Percentiles rank a stretch among this genome's conserved stretches.
phyloP scores from a whole-genome alignment of 35 echinoderm and acorn worm species.

The Hemicentrotus pulcherrimus region DNA sequence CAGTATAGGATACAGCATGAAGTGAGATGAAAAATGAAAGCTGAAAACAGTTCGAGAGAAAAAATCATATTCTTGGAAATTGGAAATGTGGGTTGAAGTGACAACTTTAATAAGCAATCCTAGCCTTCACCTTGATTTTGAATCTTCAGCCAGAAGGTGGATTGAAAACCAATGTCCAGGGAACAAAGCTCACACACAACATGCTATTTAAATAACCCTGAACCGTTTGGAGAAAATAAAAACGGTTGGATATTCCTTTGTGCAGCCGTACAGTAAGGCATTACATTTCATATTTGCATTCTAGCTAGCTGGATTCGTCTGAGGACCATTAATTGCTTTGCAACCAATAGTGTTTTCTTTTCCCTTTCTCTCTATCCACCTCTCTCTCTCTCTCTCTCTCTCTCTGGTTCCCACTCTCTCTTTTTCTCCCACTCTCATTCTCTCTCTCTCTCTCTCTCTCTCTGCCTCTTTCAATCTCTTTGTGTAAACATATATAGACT shows the following conservation, averaged over 20 bases:
- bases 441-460: not conserved
- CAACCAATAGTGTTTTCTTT: not conserved
- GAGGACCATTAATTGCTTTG: not conserved
- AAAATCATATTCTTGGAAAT: too few relatives aligned
- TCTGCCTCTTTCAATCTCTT: not conserved
- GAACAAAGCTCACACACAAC: not conserved
- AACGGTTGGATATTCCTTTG: not conserved
- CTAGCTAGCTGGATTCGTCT: not conserved
- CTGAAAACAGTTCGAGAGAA: too few relatives aligned
- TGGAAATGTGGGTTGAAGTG: too few relatives aligned
- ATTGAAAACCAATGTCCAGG: not conserved
- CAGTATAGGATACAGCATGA: too few relatives aligned
- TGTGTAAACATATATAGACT: not conserved
- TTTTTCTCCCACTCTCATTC: too few relatives aligned
- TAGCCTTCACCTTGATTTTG: not conserved
- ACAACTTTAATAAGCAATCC: not conserved
- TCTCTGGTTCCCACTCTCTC: too few relatives aligned
- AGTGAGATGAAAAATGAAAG: too few relatives aligned
- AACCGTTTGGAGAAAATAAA: not conserved
- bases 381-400: not conserved
- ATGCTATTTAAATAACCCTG: not conserved
- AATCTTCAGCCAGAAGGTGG: not conserved
- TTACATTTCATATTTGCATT: conserved; percentile 14
- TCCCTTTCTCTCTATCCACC: not conserved
- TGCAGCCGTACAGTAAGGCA: not conserved